These are phyloP conservation scores for Tricholaema leucomelas DNA, from an alignment of 2,113 vertebrate genomes.

Conservation along the genomic window DNA sequence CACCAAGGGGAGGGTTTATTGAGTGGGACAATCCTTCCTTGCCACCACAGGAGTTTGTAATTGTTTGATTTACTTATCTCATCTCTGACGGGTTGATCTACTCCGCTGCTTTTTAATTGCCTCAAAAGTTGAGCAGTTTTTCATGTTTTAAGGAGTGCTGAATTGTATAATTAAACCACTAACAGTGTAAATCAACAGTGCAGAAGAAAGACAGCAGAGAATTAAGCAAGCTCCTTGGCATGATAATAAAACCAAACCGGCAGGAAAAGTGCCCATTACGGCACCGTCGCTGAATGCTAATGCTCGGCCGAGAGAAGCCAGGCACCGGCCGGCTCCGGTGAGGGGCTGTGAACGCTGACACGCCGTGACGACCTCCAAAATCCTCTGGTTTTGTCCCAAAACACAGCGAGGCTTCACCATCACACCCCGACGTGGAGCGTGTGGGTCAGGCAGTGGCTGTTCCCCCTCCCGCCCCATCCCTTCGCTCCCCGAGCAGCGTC, in stretches of 20 bases:
- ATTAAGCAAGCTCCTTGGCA: conserved; percentile 78
- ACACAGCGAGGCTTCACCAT: rapidly evolving
- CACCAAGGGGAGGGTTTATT: background rate
- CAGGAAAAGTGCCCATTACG: conserved; percentile 23
- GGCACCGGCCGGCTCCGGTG: background rate
- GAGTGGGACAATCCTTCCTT: background rate
- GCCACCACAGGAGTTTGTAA: conserved; percentile 61
- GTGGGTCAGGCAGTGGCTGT: background rate
- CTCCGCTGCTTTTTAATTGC: conserved; percentile 86
- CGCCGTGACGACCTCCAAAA: background rate
- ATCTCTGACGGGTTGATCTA: conserved; percentile 80
- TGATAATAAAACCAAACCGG: conserved; percentile 74
- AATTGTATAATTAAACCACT: conserved; percentile 91
- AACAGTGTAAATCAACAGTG: conserved; percentile 87
- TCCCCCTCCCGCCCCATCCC: background rate
- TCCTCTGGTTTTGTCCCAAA: background rate
- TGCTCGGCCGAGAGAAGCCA: background rate
- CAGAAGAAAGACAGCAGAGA: conserved; percentile 82
- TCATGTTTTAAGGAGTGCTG: conserved; percentile 92
- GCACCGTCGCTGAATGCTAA: background rate
- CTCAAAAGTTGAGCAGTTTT: conserved; percentile 82
- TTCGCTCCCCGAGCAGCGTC: rapidly evolving
- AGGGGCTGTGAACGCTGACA: background rate
- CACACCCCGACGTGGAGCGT: background rate
- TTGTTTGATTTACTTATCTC: conserved; percentile 81